A percentile compares a stretch with the other conserved stretches of the same genome.
Conservation (phyloP, 2,113 vertebrate genomes). For the Acrocephalus arundinaceus region DNA sequence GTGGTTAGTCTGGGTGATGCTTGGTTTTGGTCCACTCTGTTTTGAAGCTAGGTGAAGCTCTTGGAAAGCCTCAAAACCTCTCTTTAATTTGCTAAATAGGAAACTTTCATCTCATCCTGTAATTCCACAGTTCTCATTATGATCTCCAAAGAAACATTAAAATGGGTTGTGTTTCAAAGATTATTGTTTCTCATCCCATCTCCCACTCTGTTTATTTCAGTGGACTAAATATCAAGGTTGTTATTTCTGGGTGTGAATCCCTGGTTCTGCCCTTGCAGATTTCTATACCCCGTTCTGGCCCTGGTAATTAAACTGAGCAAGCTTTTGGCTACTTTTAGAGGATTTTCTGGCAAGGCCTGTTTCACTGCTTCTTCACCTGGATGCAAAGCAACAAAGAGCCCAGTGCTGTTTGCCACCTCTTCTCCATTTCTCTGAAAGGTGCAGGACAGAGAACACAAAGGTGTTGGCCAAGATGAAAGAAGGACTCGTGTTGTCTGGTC, state of each 20-base stretch:
- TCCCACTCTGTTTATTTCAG: not conserved
- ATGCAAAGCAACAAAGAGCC: not conserved
- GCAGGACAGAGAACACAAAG: not conserved
- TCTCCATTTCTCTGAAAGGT: not conserved
- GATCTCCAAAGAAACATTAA: slow-evolving; percentile 1
- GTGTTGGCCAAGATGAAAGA: not conserved
- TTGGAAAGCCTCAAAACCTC: not conserved
- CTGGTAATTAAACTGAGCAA: not conserved
- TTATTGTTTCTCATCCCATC: not conserved
- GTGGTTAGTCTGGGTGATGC: not conserved
- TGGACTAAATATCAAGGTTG: not conserved
- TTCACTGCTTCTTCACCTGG: not conserved
- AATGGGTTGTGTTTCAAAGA: not conserved
- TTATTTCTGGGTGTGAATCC: slow-evolving; percentile 27
- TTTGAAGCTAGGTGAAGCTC: not conserved
- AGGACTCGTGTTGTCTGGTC: not conserved
- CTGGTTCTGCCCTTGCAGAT: not conserved
- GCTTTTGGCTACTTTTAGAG: not conserved
- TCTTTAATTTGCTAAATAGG: slow-evolving; percentile 49
- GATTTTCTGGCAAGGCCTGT: not conserved
- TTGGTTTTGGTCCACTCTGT: not conserved
- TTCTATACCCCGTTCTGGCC: not conserved
- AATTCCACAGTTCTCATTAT: not conserved
- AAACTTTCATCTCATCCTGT: not conserved
- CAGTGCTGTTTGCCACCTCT: not conserved